phyloP scores from a whole-genome alignment of 1,140 invertebrate species.

The Megalonaias nervosa region DNA sequence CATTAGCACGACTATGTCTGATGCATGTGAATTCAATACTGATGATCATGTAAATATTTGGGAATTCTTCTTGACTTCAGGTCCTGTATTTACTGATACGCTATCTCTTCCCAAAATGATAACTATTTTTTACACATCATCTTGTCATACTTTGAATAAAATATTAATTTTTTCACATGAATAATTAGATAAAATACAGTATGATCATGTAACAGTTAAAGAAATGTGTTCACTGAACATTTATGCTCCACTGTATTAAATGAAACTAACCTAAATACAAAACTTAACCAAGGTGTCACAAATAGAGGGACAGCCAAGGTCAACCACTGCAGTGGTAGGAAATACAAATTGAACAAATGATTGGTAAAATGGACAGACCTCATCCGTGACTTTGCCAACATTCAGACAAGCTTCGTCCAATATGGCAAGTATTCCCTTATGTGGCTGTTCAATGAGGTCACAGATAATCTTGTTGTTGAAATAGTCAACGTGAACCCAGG shows the following conservation, averaged over 20 bases:
- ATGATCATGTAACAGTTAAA: no score
- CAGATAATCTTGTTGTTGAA: slow-evolving; percentile 89
- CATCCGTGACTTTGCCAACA: slow-evolving; percentile 93
- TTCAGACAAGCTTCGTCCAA: slow-evolving; percentile 96
- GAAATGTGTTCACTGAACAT: no score
- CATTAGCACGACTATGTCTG: no score
- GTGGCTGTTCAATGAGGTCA: slow-evolving; percentile 92
- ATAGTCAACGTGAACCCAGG: slow-evolving; percentile 89
- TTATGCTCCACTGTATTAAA: neutral
- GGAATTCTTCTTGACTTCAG: no score
- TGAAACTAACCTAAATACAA: neutral
- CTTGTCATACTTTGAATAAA: no score
- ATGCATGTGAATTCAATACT: no score
- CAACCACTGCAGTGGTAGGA: neutral
- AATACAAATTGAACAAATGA: neutral
- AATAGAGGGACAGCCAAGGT: neutral
- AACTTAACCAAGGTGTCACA: neutral
- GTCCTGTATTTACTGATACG: no score
- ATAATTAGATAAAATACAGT: no score
- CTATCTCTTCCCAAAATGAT: no score
- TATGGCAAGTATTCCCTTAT: slow-evolving; percentile 93
- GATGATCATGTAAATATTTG: no score
- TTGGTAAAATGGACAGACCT: slow-evolving; percentile 69
- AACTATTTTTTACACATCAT: no score
- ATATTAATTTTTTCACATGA: no score